These are phyloP conservation scores for Trachelus stipa DNA, from an alignment of 2,888 invertebrate genomes.

Conservation along the genomic window DNA sequence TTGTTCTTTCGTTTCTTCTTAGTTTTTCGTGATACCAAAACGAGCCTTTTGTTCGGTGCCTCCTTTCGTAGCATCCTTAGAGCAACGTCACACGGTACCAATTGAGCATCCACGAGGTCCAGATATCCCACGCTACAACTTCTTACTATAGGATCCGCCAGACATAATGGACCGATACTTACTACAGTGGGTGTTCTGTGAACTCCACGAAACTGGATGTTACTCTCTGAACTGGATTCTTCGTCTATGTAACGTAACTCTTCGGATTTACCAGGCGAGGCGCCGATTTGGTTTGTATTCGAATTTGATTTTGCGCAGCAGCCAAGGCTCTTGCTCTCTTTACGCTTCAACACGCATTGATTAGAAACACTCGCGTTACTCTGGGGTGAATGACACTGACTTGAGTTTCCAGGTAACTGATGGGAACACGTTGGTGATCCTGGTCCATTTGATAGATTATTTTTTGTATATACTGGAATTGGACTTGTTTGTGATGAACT, in stretches of 20 bases:
- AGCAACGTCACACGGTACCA: constrained; percentile 81
- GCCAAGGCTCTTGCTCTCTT: constrained; percentile 40
- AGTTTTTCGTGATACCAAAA: constrained; percentile 78
- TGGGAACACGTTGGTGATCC: constrained; percentile 56
- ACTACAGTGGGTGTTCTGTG: constrained; percentile 72
- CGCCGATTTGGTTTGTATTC: constrained; percentile 40
- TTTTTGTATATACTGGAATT: constrained; percentile 24
- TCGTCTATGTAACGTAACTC: constrained; percentile 81
- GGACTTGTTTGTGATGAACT: background rate
- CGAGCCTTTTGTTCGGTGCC: constrained; percentile 78
- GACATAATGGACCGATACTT: constrained; percentile 73
- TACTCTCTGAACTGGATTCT: constrained; percentile 64
- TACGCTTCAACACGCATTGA: constrained; percentile 45
- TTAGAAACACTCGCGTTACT: constrained; percentile 26
- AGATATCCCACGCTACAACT: constrained; percentile 91
- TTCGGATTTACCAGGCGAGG: constrained; percentile 66
- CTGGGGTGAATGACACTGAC: constrained; percentile 40
- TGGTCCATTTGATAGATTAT: constrained; percentile 38
- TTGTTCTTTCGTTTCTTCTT: constrained; percentile 66
- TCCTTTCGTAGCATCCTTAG: constrained; percentile 79
- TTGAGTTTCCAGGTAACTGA: constrained; percentile 49
- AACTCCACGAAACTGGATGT: constrained; percentile 40
- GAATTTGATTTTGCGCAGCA: constrained; percentile 44
- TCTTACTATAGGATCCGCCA: constrained; percentile 79
- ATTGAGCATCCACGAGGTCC: constrained; percentile 82